Evolutionary conservation across 1,140 invertebrate genomes (phyloP).

Genomic region (Neodiprion fabricii): DNA sequence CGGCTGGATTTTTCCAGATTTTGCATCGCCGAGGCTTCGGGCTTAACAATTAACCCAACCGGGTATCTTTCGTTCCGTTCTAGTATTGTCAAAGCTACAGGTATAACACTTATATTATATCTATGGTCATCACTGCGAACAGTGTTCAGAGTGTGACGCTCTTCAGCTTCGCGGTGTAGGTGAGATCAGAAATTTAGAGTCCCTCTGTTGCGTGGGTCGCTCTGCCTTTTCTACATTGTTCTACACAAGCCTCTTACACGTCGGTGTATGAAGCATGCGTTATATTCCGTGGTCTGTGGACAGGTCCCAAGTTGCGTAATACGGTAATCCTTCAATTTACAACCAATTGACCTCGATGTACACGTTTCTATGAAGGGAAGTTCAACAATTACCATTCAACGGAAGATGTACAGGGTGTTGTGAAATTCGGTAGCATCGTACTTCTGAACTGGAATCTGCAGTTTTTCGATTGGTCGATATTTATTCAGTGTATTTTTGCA

Average conservation of each 20-base stretch:
- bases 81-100: no score
- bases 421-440: no score
- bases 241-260: neutral
- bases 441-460: no score
- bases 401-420: neutral
- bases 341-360: slow-evolving; percentile 62
- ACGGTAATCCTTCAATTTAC: slow-evolving; percentile 59
- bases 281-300: slow-evolving; percentile 51
- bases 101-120: no score
- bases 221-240: neutral
- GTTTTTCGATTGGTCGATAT: no score
- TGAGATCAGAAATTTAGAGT: no score
- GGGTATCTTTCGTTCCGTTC: no score
- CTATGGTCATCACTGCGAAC: no score
- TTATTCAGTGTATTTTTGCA: no score
- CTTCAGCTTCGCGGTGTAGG: no score
- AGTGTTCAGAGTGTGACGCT: no score
- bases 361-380: slow-evolving; percentile 59
- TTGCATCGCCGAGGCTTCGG: neutral
- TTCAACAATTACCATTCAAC: slow-evolving; percentile 62
- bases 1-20: neutral
- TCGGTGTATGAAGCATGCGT: neutral
- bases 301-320: slow-evolving; percentile 60
- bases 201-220: neutral
- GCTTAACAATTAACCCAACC: neutral